phyloP scores from a whole-genome alignment of 2,113 vertebrate species.

The Propithecus coquereli region DNA sequence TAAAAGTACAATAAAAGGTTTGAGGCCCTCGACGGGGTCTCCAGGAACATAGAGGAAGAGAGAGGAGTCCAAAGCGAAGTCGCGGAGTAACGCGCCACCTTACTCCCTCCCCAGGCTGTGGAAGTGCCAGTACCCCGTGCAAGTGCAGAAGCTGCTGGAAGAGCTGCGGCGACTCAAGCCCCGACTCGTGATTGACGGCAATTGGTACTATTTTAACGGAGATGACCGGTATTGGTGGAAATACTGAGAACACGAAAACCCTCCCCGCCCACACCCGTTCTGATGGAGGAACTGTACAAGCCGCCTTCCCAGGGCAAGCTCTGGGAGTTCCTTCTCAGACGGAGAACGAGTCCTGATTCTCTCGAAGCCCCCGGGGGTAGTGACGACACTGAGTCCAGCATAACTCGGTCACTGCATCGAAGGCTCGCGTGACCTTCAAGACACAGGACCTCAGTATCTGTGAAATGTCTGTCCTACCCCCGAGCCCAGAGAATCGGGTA shows the following conservation, averaged over 20 bases:
- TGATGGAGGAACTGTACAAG: no score
- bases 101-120: neutral
- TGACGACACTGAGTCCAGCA: neutral
- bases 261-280: no score
- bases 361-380: neutral
- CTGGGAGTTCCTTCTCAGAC: neutral
- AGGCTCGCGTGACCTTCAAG: neutral
- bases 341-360: neutral
- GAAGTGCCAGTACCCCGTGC: neutral
- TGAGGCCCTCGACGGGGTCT: neutral
- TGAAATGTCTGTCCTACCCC: neutral
- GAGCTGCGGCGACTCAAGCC: no score
- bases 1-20: neutral
- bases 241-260: no score
- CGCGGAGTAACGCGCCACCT: fast-evolving
- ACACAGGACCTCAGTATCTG: neutral
- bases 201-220: no score
- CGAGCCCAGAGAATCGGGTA: neutral
- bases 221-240: no score
- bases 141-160: neutral
- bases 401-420: no score
- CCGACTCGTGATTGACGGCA: no score
- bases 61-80: neutral
- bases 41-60: neutral
- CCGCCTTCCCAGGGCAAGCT: no score